phyloP scores from a whole-genome alignment of 2,888 invertebrate species.

The Ophraella communa region DNA sequence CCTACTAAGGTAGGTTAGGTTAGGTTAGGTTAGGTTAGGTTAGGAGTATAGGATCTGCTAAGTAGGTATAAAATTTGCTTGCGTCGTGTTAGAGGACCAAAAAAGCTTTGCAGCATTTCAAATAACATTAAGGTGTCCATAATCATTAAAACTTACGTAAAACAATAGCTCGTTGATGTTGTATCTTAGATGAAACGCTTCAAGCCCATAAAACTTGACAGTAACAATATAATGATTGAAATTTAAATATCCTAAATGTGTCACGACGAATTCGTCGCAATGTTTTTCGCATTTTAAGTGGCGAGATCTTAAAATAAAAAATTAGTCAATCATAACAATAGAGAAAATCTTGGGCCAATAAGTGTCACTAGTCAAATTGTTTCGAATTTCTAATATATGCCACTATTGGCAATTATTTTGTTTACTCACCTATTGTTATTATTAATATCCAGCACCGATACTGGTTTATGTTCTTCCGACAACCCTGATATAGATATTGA shows the following conservation, averaged over 20 bases:
- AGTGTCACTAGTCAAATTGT: no score
- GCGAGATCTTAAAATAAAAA: constrained; percentile 69
- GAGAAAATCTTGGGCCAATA: no score
- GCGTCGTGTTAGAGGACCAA: no score
- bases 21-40: no score
- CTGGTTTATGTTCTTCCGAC: constrained; percentile 74
- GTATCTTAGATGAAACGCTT: constrained; percentile 83
- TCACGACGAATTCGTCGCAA: constrained; percentile 86
- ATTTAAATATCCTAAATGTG: constrained; percentile 89
- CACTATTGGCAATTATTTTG: no score
- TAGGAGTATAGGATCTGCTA: no score
- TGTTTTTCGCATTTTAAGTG: constrained; percentile 80
- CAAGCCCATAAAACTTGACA: constrained; percentile 82
- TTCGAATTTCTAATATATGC: no score
- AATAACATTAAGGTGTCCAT: no score
- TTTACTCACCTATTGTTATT: constrained; percentile 73
- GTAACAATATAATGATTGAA: constrained; percentile 88
- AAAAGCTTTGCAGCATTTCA: no score
- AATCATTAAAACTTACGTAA: constrained; percentile 88
- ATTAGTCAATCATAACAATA: no score
- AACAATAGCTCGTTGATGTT: constrained; percentile 83
- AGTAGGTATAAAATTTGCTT: no score
- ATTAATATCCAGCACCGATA: constrained; percentile 70
- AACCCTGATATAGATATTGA: constrained; percentile 85
- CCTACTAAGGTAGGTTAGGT: no score